Evolutionary conservation across 2,888 invertebrate species (phyloP).

Genomic region (Spialia ferax): DNA sequence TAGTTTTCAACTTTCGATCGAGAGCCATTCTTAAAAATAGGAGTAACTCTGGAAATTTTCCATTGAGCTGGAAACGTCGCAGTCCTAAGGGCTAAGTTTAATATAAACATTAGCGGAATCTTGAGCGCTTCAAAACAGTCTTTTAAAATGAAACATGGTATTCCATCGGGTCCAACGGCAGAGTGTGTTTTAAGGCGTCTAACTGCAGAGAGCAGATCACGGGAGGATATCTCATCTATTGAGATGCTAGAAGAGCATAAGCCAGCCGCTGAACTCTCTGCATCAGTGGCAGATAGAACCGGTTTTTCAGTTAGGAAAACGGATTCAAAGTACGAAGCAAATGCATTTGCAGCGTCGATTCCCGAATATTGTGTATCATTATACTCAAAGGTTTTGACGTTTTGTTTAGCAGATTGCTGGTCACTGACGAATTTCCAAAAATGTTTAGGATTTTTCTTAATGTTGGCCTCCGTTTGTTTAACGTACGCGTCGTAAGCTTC

Average conservation of each 20-base stretch:
- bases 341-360: not conserved
- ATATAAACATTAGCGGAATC: not conserved
- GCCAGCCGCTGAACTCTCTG: not conserved
- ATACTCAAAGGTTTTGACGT: not conserved
- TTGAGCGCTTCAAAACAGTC: not conserved
- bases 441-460: slow-evolving; percentile 15
- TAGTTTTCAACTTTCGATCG: not conserved
- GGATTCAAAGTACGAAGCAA: slow-evolving; percentile 4
- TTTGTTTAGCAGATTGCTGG: not conserved
- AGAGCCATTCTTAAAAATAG: not conserved
- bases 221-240: not conserved
- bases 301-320: slow-evolving; percentile 9
- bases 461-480: not conserved
- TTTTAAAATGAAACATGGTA: not conserved
- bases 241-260: not conserved
- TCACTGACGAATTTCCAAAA: not conserved
- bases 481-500: slow-evolving; percentile 17
- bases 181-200: not conserved
- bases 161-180: not conserved
- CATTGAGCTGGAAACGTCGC: not conserved
- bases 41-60: slow-evolving; percentile 8
- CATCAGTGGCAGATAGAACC: not conserved
- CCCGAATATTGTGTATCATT: not conserved
- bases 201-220: not conserved
- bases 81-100: not conserved